Evolutionary conservation across 2,113 vertebrate species (phyloP), one percentile per base, ranked within the genome.

Genomic region (Raja brachyura): DNA sequence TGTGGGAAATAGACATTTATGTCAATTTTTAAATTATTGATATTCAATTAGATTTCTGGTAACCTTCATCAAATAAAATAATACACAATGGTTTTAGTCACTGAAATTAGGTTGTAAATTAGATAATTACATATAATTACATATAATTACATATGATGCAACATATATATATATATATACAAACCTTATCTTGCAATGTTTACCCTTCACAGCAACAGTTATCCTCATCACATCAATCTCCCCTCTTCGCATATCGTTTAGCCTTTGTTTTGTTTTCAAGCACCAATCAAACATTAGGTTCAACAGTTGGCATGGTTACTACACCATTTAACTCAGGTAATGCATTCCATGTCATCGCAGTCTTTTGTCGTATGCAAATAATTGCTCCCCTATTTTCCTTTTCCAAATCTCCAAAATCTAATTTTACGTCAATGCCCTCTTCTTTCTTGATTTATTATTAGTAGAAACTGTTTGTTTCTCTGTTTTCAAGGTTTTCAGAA

Each of bases 301-400:
- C n/a, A 77, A 77, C 25, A 77, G n/a, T 77, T 76, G 74, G n/a
- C 74, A 76, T 66, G 63, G n/a, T 76, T n/a, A n/a, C 74, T 77
- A n/a, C 4, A 14, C 33, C 33, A 39, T 5, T 79, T 79, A 39
- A 39, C 77, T 79, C 77, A 39, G 77, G 77, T 39, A 48, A 48
- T 79, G 77, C 31, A 79, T 48, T 79, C 77, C 77, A 79, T 14
- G 14, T 3, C 16, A 6, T 73, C 70, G 22, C 70, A 73, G 22
- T 7, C 8, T 48, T 79, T 16, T 79, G 33, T 18, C 13, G 13
- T 79, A 14, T 48, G 33, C 14, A 79, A 79, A 79, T 13, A 39
- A 79, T 39, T 16, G 14, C 39, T 39, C 11, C 6, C 5, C 33
- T 39, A 9, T n/a, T 79, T 20, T 48, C 63, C 77, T 39, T 4